phyloP scores from a whole-genome alignment of 2,888 invertebrate species.

The Synergus umbraculus region DNA sequence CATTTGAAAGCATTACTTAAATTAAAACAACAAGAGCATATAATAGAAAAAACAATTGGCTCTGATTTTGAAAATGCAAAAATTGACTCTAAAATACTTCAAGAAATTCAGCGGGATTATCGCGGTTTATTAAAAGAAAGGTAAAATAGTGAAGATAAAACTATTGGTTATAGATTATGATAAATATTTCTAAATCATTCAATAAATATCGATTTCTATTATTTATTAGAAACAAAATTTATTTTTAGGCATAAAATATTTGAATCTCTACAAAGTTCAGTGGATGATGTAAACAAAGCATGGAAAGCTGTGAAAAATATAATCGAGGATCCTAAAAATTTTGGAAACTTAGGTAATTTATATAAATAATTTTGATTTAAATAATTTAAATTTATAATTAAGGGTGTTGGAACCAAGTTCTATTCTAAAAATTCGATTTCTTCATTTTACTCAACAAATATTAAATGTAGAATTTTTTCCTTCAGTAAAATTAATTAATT shows the following conservation, averaged over 20 bases:
- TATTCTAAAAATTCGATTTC: too few species aligned
- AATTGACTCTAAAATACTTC: slow-evolving; percentile 60
- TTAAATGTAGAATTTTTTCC: too few species aligned
- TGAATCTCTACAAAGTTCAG: slow-evolving; percentile 50
- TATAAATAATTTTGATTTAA: slow-evolving; percentile 12
- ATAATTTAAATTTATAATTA: too few species aligned
- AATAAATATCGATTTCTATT: background rate
- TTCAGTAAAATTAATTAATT: too few species aligned
- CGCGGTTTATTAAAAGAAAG: slow-evolving; percentile 59
- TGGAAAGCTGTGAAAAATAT: slow-evolving; percentile 59
- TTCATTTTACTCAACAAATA: too few species aligned
- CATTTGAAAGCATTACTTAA: slow-evolving; percentile 62
- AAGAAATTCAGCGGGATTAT: slow-evolving; percentile 59
- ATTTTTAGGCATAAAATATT: slow-evolving; percentile 54
- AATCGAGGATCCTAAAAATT: slow-evolving; percentile 57
- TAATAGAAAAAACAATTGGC: slow-evolving; percentile 66
- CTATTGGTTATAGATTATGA: background rate
- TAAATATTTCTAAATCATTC: background rate
- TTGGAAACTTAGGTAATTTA: slow-evolving; percentile 64
- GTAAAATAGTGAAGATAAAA: slow-evolving; percentile 53
- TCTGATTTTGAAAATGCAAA: slow-evolving; percentile 65
- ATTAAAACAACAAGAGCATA: slow-evolving; percentile 68
- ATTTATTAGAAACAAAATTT: slow-evolving; percentile 16
- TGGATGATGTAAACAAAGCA: slow-evolving; percentile 59
- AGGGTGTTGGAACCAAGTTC: too few species aligned